Evolutionary conservation across 2,888 invertebrate species (phyloP), one percentile per base, ranked within the genome.

Genomic region (Clitarchus hookeri): DNA sequence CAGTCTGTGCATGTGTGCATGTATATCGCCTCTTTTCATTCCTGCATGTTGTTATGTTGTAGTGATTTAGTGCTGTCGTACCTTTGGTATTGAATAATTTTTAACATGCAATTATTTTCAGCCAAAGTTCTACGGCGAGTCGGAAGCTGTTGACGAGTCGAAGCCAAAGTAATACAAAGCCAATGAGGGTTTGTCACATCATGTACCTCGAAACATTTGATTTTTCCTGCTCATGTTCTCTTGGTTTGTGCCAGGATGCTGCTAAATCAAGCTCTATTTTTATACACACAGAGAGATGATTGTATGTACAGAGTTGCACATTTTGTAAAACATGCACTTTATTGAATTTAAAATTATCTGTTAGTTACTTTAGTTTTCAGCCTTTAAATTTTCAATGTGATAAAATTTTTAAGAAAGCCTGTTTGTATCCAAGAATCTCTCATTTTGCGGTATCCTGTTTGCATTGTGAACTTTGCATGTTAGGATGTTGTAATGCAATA

Each of bases 51-150:
- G 4, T n/a, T n/a, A n/a, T n/a, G n/a, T n/a, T n/a, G n/a, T n/a
- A n/a, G n/a, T 36, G 36, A 3, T 36, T 4, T 36, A 36, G 36
- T 36, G 36, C 4, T 36, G 36, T 36, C 1, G 36, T 36, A 4
- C 36, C 36, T 36, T 36, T 36, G 36, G 36, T 36, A 36, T 36
- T 36, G 36, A 36, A 36, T 36, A 48, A 84, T 84, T 36, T 84
- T 44, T 48, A 8, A 19, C 25, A 16, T n/a, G 54, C 87, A 89
- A 88, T 87, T 89, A 1, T 89, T 93, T 91, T 84, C 92, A 94
- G 94, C 94, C 94, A 90, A 94, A 94, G 92, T 94, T 94, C 92
- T 94, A 94, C 90, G 93, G 93, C 27, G 86, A 84, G 48, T 54
- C 88, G 12, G 87, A 87, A 54, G 84, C 83, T 19, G 87, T 79